Base-by-base conservation (phyloP, 2,113 vertebrate species). In the Caranx ignobilis region DNA sequence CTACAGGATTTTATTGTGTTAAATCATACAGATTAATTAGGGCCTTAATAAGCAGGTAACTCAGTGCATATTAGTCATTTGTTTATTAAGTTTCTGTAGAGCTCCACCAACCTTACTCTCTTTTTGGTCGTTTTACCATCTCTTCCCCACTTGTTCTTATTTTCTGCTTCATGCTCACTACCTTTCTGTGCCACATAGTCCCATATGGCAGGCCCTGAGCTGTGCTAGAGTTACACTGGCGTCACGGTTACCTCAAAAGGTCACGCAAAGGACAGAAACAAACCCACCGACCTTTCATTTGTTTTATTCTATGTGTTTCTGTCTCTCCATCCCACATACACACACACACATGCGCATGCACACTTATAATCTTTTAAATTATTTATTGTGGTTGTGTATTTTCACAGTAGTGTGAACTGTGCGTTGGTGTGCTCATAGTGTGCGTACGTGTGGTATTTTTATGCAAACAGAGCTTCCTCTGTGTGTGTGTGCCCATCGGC, bases 181-280 rank as follows among this genome's bases (percentile, higher is more conserved):
- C 82, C 75, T 82, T 85, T 87, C 85, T 87, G 41, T 84, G 83
- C 77, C 80, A 71, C 79, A 62, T 48, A 61, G 88, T 84, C 83
- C 82, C 89, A 88, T 82, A 88, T 88, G 91, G 86, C 87, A 85
- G 68, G 69, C 83, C 18, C 57, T 63, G 69, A 65, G 66, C 71
- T 62, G 77, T 70, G 83, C 86, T 92, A 89, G 82, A 91, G 79
- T 92, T 90, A 84, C 89, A 84, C 82, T 88, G 89, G 83, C 83
- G 74, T 75, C 71, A 50, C 35, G 2, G 61, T 89, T 86, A 74
- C 78, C 77, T 83, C 80, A 54, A 67, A 84, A 89, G 91, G 89
- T 94, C 91, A 91, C 31, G 41, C 65, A 87, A 68, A 61, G 91
- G 91, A 88, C 88, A 88, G 76, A 78, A 82, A 81, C 79, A 39